Conservation (phyloP, 1,140 invertebrate species). For the Goniozus legneri region DNA sequence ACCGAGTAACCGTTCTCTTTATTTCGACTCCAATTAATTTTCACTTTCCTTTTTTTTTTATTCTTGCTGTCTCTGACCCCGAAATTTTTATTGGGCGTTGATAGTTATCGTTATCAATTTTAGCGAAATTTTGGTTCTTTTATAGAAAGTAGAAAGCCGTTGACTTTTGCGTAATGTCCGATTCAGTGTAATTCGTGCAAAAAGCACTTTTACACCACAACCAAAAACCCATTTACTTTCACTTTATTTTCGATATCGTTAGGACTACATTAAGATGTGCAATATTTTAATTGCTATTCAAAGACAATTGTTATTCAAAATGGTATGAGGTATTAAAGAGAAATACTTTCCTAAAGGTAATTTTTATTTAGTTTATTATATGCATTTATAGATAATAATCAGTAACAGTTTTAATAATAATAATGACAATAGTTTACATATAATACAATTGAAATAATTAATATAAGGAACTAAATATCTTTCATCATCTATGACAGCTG, state of each 20-base stretch:
- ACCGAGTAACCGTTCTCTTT: too few relatives aligned
- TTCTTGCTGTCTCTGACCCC: too few relatives aligned
- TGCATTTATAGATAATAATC: conserved; percentile 36
- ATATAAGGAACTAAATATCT: conserved; percentile 48
- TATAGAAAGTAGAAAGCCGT: conserved; percentile 7
- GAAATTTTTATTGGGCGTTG: too few relatives aligned
- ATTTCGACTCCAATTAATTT: too few relatives aligned
- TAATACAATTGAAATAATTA: conserved; percentile 40
- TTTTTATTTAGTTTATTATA: conserved; percentile 7
- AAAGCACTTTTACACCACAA: not conserved
- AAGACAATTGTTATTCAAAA: too few relatives aligned
- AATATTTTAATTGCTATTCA: not conserved
- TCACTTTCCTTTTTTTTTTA: too few relatives aligned
- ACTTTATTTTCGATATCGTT: not conserved
- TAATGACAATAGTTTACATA: conserved; percentile 41
- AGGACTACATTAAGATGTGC: too few relatives aligned
- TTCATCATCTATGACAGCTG: conserved; percentile 53
- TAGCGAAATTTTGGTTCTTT: too few relatives aligned
- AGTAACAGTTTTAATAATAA: conserved; percentile 22
- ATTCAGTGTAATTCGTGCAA: conserved; percentile 3
- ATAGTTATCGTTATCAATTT: not conserved
- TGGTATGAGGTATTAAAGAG: too few relatives aligned
- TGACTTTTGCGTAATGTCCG: conserved; percentile 2
- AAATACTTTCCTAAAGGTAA: conserved; percentile 3
- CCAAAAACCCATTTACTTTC: not conserved